These are phyloP conservation scores for Pampusana beccarii DNA, from an alignment of 2,113 vertebrate species.

Conservation along the genomic window DNA sequence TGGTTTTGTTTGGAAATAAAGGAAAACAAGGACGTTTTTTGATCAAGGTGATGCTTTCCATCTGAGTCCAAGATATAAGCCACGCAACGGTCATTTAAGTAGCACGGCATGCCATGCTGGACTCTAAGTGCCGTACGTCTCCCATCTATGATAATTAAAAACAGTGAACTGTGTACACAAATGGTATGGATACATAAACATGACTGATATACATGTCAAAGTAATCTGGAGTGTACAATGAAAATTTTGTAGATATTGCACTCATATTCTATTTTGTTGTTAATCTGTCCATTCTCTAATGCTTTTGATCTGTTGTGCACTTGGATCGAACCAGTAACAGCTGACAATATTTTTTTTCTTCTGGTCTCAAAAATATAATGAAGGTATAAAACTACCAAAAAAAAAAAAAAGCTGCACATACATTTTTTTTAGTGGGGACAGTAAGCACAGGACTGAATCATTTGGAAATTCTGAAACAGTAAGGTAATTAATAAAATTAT, in stretches of 20 bases:
- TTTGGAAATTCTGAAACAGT: conserved; percentile 20
- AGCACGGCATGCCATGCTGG: background rate
- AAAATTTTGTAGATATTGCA: background rate
- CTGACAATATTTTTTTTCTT: background rate
- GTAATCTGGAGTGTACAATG: background rate
- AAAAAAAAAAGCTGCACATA: conserved; percentile 8
- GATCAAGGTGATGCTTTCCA: background rate
- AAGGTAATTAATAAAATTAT: conserved; percentile 44
- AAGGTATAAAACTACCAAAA: background rate
- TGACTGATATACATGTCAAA: background rate
- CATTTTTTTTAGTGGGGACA: conserved; percentile 27
- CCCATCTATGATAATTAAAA: background rate
- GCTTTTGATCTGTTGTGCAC: conserved; percentile 47
- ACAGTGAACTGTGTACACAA: background rate
- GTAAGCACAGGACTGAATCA: conserved; percentile 43
- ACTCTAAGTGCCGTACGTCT: background rate
- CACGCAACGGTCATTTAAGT: background rate
- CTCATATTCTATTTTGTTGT: background rate
- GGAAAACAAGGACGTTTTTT: background rate
- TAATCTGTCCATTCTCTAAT: background rate
- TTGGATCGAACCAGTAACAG: conserved; percentile 28
- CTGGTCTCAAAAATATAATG: background rate
- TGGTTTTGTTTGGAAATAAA: conserved; percentile 34
- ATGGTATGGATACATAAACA: background rate
- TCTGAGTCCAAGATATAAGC: background rate